Conservation (phyloP, 2,888 invertebrate species). For the Dynastes hyllus region DNA sequence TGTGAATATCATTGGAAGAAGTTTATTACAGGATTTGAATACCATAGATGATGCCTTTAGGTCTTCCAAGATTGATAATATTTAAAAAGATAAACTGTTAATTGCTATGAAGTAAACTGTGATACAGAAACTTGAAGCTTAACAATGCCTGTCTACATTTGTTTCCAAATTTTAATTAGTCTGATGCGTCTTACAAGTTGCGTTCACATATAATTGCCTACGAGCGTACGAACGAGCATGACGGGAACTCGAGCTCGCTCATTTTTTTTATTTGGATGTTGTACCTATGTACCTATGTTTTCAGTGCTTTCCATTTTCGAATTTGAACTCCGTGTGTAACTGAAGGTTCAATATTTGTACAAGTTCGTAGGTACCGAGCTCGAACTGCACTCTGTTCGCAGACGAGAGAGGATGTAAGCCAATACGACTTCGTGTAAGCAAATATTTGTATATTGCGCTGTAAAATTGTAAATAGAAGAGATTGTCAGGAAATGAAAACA, state of each 20-base stretch:
- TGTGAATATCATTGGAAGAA: too few relatives aligned
- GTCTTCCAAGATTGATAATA: too few relatives aligned
- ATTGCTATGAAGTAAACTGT: too few relatives aligned
- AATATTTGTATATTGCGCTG: conserved; percentile 4
- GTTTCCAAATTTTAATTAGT: too few relatives aligned
- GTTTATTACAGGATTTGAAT: too few relatives aligned
- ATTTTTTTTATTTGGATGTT: conserved; percentile 4
- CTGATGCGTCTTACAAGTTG: not conserved
- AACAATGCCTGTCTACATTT: not conserved
- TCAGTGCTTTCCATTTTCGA: conserved; percentile 21
- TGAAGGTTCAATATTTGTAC: conserved; percentile 31
- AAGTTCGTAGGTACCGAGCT: not conserved
- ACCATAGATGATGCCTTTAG: too few relatives aligned
- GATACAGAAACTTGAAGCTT: not conserved
- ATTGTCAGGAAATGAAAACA: too few relatives aligned
- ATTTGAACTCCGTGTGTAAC: conserved; percentile 28
- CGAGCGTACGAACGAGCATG: not conserved
- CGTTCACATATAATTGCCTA: not conserved
- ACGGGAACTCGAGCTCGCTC: not conserved
- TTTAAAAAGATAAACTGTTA: too few relatives aligned
- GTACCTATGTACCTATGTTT: conserved; percentile 6
- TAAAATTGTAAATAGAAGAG: conserved; percentile 13
- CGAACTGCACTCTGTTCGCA: not conserved
- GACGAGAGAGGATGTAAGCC: not conserved
- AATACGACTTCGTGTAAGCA: not conserved